phyloP scores from a whole-genome alignment of 2,888 invertebrate genomes.

The Spilosoma lubricipeda region DNA sequence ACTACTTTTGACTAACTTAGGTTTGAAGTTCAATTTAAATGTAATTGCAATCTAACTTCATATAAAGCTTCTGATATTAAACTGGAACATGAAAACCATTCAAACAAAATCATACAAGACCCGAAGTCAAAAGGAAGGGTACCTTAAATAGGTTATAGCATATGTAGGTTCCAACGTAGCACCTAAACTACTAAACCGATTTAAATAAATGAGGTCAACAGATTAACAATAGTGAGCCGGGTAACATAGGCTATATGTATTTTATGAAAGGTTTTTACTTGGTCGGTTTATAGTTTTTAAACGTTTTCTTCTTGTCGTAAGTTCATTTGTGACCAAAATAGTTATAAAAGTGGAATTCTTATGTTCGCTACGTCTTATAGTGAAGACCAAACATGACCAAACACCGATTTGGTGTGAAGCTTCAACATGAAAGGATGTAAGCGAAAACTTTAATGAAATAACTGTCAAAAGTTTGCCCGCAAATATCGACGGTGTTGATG shows the following conservation, averaged over 20 bases:
- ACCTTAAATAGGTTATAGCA: too few species aligned
- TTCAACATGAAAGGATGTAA: conserved; percentile 30
- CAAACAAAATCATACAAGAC: too few species aligned
- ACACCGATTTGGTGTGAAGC: conserved; percentile 1
- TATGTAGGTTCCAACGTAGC: too few species aligned
- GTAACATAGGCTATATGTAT: too few species aligned
- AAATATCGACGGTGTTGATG: conserved; percentile 23
- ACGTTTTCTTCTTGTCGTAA: background rate
- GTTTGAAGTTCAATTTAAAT: background rate
- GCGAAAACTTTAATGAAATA: conserved; percentile 61
- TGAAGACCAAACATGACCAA: conserved; percentile 2
- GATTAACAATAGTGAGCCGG: too few species aligned
- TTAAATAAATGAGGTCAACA: too few species aligned
- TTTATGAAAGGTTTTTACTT: too few species aligned
- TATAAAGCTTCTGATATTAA: too few species aligned
- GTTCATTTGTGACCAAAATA: background rate
- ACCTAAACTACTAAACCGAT: too few species aligned
- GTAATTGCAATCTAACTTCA: background rate
- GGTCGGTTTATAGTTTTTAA: too few species aligned
- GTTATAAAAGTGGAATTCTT: background rate
- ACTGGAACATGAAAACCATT: too few species aligned
- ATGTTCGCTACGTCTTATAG: background rate
- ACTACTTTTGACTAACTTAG: background rate
- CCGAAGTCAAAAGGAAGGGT: too few species aligned
- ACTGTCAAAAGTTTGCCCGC: conserved; percentile 52